Base-by-base conservation (phyloP, 1,140 invertebrate species). In the Penaeus vannamei region DNA sequence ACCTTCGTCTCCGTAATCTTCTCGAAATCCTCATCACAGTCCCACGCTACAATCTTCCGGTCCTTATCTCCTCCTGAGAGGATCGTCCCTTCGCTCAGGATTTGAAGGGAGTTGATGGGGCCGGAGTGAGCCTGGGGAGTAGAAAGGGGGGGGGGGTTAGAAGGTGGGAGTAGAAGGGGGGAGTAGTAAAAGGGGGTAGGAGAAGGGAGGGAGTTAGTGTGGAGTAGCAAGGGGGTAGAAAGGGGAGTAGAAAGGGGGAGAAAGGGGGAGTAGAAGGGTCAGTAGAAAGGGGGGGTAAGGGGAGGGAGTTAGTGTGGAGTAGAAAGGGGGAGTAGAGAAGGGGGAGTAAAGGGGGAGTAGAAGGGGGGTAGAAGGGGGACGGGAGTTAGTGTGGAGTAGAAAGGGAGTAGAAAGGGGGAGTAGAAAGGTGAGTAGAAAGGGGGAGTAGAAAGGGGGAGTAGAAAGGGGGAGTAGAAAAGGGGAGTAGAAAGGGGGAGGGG, bases 21-120 rank as follows among this genome's bases (percentile, higher is more conserved):
- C 92, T 97, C 97, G 93, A 97, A 98, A 93, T 97, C 98, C 92
- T 97, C 96, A 72, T 97, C 93, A 0, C 97, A 96, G 93, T 98
- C 97, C 98, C 97, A 98, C 1, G 97, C 97, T 19, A 96, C 96
- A 83, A 98, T 97, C 93, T 97, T 97, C 26, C 97, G 94, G 93
- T 98, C 97, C 91, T 96, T 97, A 91, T 97, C 97, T 14, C 97
- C 97, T 1, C 97, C 97, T 0, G 97, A 98, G 17, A 98, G 94
- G 0, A 98, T 93, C 1, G 97, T 98, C 0, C 97, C 97, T 93
- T 98, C 97, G 0, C 96, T 96, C 14, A 98, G 93, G 96, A 98
- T 96, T 22, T 97, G 95, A 60, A 98, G 93, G 0, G 96, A 96
- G 91, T 96, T 97, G 7, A 98, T 97, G 42, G 96, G 96, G 93